phyloP scores from a whole-genome alignment of 2,113 vertebrate genomes.

The Verasper variegatus region DNA sequence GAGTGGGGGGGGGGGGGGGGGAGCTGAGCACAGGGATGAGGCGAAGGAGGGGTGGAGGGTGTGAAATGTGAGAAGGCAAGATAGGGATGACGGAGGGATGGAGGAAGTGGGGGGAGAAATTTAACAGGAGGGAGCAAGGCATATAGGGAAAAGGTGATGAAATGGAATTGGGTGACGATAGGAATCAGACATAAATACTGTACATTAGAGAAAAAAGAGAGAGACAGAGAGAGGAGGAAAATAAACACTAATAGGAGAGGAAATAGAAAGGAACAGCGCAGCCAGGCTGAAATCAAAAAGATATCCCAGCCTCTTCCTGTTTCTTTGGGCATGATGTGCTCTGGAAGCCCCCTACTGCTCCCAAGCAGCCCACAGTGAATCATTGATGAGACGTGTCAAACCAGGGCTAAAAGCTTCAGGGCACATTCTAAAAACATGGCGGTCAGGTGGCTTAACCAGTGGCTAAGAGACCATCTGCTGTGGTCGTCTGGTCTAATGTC shows the following conservation, averaged over 20 bases:
- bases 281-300: conserved; percentile 26
- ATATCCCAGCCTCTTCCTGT: conserved; percentile 11
- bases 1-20: conserved; percentile 16
- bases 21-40: conserved; percentile 37
- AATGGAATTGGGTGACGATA: conserved; percentile 36
- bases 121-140: conserved; percentile 39
- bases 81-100: conserved; percentile 8
- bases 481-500: neutral
- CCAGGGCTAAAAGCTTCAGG: conserved; percentile 7
- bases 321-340: conserved; percentile 23
- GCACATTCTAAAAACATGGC: conserved; percentile 15
- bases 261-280: conserved; percentile 31
- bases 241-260: conserved; percentile 27
- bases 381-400: conserved; percentile 44
- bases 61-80: conserved; percentile 42
- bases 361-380: conserved; percentile 10
- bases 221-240: neutral
- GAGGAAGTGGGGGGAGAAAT: neutral
- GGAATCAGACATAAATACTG: conserved; percentile 43
- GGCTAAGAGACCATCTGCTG: neutral
- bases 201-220: conserved; percentile 11
- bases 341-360: conserved; percentile 24
- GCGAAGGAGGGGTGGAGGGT: neutral
- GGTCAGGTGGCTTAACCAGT: neutral
- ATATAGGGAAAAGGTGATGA: conserved; percentile 12